Evolutionary conservation across 2,797 vertebrate genomes (phyloP), one percentile per base, ranked within the genome.

Genomic region (Tarsius wallacei): DNA sequence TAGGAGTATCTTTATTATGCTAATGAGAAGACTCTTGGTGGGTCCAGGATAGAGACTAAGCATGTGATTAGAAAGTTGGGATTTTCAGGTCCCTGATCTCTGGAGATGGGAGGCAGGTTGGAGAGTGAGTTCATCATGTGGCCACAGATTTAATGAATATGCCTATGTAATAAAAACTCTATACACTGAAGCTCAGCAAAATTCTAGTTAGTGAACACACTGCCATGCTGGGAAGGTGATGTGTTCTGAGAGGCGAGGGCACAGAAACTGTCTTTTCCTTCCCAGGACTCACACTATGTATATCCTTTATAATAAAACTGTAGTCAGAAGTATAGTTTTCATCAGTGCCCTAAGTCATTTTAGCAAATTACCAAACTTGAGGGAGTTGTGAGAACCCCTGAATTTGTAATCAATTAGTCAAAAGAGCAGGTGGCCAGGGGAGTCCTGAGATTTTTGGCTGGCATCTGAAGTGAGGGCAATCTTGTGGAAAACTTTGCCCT

Each of bases 141-240:
- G 77, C 49, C 51, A 71, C 10, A 93, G 76, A 92, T 51, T 84
- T 91, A 73, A 66, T 83, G n/a, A 71, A 73, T 51, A 76, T 66
- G 28, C 11, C 19, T 59, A 55, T 36, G n/a, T 49, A 91, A 55
- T 55, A 73, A 81, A 91, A 42, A 53, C 31, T 71, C 59, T 93
- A n/a, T n/a, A n/a, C n/a, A 93, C 7, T 12, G 78, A 87, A 78
- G 33, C 17, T 71, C 42, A 51, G 53, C 4, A 24, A 16, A 70
- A 31, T n/a, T 53, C n/a, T 87, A 24, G 15, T 86, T 87, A 63
- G 31, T 51, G 31, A 70, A 80, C 55, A 59, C 53, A 81, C 33
- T 47, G 42, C 59, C 11, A 21, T 22, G 13, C 28, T 42, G 14
- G 31, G 42, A 53, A 51, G 71, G 9, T 73, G 42, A 83, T 7